A percentile compares a stretch with the other conserved stretches of the same genome.
Conservation (phyloP, 1,140 invertebrate genomes). For the Maniola jurtina region DNA sequence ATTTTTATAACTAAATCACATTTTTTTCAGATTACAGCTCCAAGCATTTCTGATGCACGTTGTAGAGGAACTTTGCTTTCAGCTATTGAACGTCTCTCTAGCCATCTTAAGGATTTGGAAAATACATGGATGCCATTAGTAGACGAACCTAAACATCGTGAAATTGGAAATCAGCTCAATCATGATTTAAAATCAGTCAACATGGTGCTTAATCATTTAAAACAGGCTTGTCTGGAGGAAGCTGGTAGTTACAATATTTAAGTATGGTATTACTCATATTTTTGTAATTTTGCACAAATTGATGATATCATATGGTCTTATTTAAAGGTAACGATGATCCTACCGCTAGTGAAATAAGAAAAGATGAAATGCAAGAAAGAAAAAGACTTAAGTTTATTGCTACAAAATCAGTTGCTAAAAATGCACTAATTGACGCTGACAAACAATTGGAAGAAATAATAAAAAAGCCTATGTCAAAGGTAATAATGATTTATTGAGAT, state of each 20-base stretch:
- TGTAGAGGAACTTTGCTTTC: slow-evolving; percentile 29
- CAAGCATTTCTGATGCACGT: slow-evolving; percentile 29
- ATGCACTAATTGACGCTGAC: background rate
- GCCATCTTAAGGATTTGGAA: slow-evolving; percentile 15
- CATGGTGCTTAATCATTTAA: slow-evolving; percentile 14
- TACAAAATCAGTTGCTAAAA: background rate
- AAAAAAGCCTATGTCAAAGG: background rate
- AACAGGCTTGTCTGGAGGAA: slow-evolving; percentile 6
- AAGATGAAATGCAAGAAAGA: background rate
- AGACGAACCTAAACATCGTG: slow-evolving; percentile 6
- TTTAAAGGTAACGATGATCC: background rate
- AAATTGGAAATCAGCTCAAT: slow-evolving; percentile 14
- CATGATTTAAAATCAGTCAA: slow-evolving; percentile 8
- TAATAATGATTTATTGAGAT: background rate
- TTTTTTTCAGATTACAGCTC: slow-evolving; percentile 29
- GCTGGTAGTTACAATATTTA: background rate
- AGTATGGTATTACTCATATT: background rate
- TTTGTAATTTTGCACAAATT: too few relatives aligned
- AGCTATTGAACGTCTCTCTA: slow-evolving; percentile 25
- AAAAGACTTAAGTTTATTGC: background rate
- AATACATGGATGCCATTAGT: slow-evolving; percentile 18
- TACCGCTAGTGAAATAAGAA: background rate
- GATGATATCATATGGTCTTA: background rate
- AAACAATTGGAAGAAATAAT: background rate
- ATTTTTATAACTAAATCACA: background rate